Evolutionary conservation across 2,113 vertebrate genomes (phyloP).

Genomic region (Silurus meridionalis): DNA sequence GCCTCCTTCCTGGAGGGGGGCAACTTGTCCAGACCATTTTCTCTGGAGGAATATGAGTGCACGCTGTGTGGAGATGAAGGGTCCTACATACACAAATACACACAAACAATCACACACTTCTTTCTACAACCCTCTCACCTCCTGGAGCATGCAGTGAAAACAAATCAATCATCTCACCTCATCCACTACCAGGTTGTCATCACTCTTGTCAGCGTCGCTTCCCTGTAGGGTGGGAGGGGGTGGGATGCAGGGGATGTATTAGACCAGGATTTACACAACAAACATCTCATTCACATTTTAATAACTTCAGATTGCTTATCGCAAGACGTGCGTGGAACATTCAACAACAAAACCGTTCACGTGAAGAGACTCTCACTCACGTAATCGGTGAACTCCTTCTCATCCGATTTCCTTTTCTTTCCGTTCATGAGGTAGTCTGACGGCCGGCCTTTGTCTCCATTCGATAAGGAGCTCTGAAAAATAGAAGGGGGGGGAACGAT

Average conservation of each 20-base stretch:
- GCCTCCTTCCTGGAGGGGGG: slow-evolving; percentile 79
- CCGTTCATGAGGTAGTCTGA: slow-evolving; percentile 87
- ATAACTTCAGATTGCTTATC: background rate
- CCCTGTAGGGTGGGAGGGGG: slow-evolving; percentile 69
- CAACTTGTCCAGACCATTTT: slow-evolving; percentile 85
- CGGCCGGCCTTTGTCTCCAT: slow-evolving; percentile 81
- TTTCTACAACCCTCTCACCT: background rate
- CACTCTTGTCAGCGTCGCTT: slow-evolving; percentile 89
- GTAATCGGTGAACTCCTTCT: slow-evolving; percentile 90
- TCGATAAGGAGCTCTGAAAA: slow-evolving; percentile 77
- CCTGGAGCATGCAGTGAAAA: background rate
- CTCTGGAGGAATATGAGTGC: slow-evolving; percentile 87
- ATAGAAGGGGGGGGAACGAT: too few species aligned
- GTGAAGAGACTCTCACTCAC: slow-evolving; percentile 64
- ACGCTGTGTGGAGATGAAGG: slow-evolving; percentile 87
- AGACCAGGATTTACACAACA: background rate
- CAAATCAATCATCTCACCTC: slow-evolving; percentile 67
- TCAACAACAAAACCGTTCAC: background rate
- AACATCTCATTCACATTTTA: slow-evolving; percentile 1
- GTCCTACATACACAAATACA: slow-evolving; percentile 70
- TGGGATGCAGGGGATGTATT: background rate
- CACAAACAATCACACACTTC: background rate
- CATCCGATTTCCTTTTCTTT: slow-evolving; percentile 91
- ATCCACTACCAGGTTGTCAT: slow-evolving; percentile 92
- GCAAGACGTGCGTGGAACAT: background rate